Base-by-base conservation (phyloP, 2,797 vertebrate genomes). In the Spinus olivaceus region DNA sequence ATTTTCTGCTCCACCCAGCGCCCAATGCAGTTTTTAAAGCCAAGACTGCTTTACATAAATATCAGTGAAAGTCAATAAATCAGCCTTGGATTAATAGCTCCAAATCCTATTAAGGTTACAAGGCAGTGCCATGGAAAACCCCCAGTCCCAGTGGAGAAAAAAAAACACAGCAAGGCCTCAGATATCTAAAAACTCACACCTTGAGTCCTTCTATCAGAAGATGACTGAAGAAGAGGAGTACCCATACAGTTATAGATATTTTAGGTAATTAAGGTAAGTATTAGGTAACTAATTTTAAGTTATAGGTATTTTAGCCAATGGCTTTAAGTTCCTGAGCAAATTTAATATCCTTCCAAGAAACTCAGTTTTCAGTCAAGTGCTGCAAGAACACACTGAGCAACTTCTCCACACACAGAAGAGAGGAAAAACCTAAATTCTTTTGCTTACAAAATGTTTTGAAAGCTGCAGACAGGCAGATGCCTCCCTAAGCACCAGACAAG, bases 391-490 rank as follows among this genome's bases (percentile, higher is more conserved):
- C 50, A 10, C 49, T 32, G 70, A 93, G 60, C 32, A 70, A 70
- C 86, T 91, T 81, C 79, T 82, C 37, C 83, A 8, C 12, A n/a
- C 39, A 73, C 3, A 78, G 49, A 74, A 88, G 28, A 81, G 22
- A 80, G 67, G 65, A 67, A 96, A 88, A 91, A 57, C 56, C 60
- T 4, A n/a, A 93, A 94, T 59, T 86, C 84, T 87, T 87, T 88
- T 66, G 81, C 92, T 94, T 91, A 78, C 76, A 94, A 64, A 96
- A 92, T 66, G 80, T 93, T 92, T 91, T 71, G 90, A 89, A 86
- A 92, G 81, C 83, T 92, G 37, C 86, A 93, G 86, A 70, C 69
- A 64, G 87, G 81, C 81, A 94, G 95, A 94, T 92, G 95, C 90
- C 88, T 41, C 84, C 86, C 77, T 83, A 79, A 93, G 92, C 85